These are phyloP conservation scores for Eumaeus atala DNA, from an alignment of 1,140 invertebrate genomes.

Conservation along the genomic window DNA sequence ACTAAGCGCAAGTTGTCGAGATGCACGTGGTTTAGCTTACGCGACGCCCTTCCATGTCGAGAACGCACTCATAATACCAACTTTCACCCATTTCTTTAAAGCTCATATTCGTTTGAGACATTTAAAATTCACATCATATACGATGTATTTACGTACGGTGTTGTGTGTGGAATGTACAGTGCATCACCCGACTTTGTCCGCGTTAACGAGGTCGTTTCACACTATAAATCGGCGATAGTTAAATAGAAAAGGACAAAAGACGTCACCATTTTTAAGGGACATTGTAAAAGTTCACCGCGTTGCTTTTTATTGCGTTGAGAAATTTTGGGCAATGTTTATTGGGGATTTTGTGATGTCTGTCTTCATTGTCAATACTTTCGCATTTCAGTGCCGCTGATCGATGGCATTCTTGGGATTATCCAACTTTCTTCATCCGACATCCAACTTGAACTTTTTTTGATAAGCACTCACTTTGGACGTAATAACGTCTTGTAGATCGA, in stretches of 20 bases:
- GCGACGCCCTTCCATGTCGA: slow-evolving; percentile 64
- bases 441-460: no score
- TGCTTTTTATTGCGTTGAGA: slow-evolving; percentile 15
- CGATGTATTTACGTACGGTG: slow-evolving; percentile 64
- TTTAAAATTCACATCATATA: no score
- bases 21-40: slow-evolving; percentile 68
- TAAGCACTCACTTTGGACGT: no score
- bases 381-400: no score
- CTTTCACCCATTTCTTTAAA: slow-evolving; percentile 48
- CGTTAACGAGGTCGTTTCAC: slow-evolving; percentile 30
- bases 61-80: slow-evolving; percentile 45
- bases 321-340: no score
- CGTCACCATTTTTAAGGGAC: slow-evolving; percentile 51
- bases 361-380: no score
- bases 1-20: slow-evolving; percentile 69
- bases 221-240: slow-evolving; percentile 18
- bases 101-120: slow-evolving; percentile 42
- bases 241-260: slow-evolving; percentile 20
- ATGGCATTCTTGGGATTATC: no score
- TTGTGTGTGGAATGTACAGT: slow-evolving; percentile 49
- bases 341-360: no score
- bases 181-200: slow-evolving; percentile 33
- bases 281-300: slow-evolving; percentile 58
- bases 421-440: no score
- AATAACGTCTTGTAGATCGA: no score